Base-by-base conservation (phyloP, 2,113 vertebrate species). In the Phocoena phocoena region DNA sequence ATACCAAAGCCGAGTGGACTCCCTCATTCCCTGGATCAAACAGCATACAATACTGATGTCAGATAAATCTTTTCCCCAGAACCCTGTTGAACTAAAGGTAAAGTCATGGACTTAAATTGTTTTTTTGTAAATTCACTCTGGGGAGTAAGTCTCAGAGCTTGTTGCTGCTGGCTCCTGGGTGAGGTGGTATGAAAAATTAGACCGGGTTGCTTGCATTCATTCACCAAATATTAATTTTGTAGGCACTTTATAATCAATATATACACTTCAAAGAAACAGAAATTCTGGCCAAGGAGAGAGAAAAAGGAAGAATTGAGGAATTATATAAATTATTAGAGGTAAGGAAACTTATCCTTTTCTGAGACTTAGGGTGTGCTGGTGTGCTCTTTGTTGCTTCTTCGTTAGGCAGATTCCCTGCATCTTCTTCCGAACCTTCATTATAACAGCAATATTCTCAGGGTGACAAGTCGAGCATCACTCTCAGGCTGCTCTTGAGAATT, bases 181-280 rank as follows among this genome's bases (percentile, higher is more conserved):
- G 47, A 96, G 47, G 8, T 84, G 28, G 20, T 36, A 21, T 81
- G 47, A 93, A 87, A 55, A 87, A 8, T 1, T 15, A 60, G 60
- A 71, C 79, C 92, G 70, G 96, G 4, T 60, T 94, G 67, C 31
- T 97, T 93, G 17, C 0, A 79, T 84, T 94, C 36, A 91, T 92
- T 97, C 47, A 95, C 81, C 44, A 93, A 96, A 95, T 95, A 62
- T 97, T 97, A 73, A 96, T 92, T 11, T 96, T 95, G 26, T 96
- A 99, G 99, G 99, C 99, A 99, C 99, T 99, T 99, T 99, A 99
- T 99, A 99, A 99, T 95, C 99, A 99, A 93, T 99, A 99, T 98
- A 98, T 99, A 99, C 99, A 99, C 99, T 99, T 99, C 98, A 99
- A 99, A 98, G 99, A 99, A 98, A 99, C 99, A 0, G 99, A 99